Evolutionary conservation across 2,888 invertebrate genomes (phyloP).

Genomic region (Bruchidius siliquastri): DNA sequence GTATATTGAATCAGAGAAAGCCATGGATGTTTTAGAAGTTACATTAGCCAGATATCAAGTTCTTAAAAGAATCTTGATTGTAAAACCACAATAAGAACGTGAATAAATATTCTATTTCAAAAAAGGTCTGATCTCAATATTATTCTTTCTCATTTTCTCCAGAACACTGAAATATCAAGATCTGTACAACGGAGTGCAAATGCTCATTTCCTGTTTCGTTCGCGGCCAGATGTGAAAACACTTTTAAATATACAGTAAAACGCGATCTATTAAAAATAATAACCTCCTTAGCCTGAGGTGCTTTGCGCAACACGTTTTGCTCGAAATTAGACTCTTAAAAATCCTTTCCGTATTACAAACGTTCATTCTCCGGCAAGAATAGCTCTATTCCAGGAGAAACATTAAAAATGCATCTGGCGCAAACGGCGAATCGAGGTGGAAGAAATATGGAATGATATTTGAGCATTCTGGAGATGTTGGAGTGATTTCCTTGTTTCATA

Average conservation of each 20-base stretch:
- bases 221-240: background rate
- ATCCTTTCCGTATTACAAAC: background rate
- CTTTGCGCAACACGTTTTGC: background rate
- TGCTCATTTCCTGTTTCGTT: background rate
- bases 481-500: background rate
- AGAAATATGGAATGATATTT: background rate
- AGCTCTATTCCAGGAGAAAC: background rate
- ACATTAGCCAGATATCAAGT: too few species aligned
- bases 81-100: too few species aligned
- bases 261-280: background rate
- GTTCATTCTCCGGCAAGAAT: background rate
- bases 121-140: background rate
- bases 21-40: too few species aligned
- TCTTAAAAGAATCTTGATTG: too few species aligned
- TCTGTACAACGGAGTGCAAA: background rate
- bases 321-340: background rate
- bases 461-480: background rate
- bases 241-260: background rate
- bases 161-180: background rate
- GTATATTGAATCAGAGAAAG: too few species aligned
- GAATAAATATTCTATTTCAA: background rate
- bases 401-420: background rate
- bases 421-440: background rate
- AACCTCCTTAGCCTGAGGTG: background rate
- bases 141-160: background rate